These are phyloP conservation scores for Mechanitis mazaeus DNA, from an alignment of 2,888 invertebrate genomes.

Conservation along the genomic window DNA sequence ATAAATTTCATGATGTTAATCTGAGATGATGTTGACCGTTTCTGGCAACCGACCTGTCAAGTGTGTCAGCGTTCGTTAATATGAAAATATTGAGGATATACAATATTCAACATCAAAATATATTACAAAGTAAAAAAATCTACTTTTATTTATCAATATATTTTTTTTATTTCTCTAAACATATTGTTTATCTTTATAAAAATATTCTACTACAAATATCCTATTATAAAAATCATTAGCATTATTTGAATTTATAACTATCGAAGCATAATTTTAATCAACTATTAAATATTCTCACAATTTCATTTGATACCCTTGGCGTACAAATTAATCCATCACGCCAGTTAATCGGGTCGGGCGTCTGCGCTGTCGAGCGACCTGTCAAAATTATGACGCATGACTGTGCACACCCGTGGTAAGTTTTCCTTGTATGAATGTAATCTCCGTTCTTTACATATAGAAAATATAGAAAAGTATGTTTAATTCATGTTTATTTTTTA, in stretches of 20 bases:
- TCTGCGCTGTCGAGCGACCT: slow-evolving; percentile 57
- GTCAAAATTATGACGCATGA: slow-evolving; percentile 72
- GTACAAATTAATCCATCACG: slow-evolving; percentile 70
- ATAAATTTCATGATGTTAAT: slow-evolving; percentile 5
- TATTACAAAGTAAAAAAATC: neutral
- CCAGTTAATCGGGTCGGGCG: slow-evolving; percentile 61
- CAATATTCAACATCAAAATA: neutral
- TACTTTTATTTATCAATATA: neutral
- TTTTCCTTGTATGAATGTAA: slow-evolving; percentile 6
- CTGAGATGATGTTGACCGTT: neutral
- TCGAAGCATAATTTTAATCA: neutral
- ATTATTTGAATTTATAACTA: neutral
- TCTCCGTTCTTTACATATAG: neutral
- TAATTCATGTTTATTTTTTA: neutral
- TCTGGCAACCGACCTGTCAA: slow-evolving; percentile 3
- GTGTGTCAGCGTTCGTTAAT: slow-evolving; percentile 1
- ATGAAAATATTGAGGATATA: slow-evolving; percentile 3
- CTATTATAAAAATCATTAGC: no score
- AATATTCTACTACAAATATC: no score
- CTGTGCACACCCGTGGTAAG: slow-evolving; percentile 55
- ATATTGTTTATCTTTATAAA: no score
- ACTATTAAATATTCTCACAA: slow-evolving; percentile 20
- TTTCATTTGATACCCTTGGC: slow-evolving; percentile 43
- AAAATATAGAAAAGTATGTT: neutral
- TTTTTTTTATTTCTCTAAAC: no score